A percentile compares a stretch with the other conserved stretches of the same genome.
These are phyloP conservation scores for Littorina saxatilis DNA, from an alignment of 1,140 invertebrate genomes.

Conservation along the genomic window DNA sequence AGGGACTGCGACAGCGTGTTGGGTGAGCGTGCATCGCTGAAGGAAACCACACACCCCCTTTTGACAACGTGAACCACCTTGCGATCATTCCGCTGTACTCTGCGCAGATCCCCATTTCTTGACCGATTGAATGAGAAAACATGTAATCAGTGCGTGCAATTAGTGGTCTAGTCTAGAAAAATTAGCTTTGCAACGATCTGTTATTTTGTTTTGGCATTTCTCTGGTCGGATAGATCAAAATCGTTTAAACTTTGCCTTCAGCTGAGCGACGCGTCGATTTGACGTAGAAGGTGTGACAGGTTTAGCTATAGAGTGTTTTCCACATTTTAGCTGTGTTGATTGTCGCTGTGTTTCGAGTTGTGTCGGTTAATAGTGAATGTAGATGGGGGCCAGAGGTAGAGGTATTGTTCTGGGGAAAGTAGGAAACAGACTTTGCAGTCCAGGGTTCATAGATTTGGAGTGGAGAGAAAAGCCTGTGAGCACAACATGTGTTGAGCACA, in stretches of 20 bases:
- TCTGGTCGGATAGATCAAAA: not conserved
- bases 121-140: not conserved
- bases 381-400: not conserved
- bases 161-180: too few species aligned
- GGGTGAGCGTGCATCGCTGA: not conserved
- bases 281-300: constrained; percentile 20
- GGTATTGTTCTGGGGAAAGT: not conserved
- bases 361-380: not conserved
- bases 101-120: not conserved
- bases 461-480: constrained; percentile 7
- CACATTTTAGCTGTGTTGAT: not conserved
- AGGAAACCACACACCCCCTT: constrained; percentile 35
- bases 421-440: not conserved
- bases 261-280: constrained; percentile 29
- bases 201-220: not conserved
- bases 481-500: constrained; percentile 29
- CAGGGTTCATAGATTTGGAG: not conserved
- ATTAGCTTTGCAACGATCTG: too few species aligned
- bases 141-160: too few species aligned
- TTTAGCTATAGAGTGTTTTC: not conserved
- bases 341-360: not conserved
- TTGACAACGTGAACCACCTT: constrained; percentile 29
- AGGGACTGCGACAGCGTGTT: constrained; percentile 20
- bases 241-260: constrained; percentile 35
- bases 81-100: not conserved